Base-by-base conservation (phyloP, 1,140 invertebrate genomes). In the Neodiprion pinetum region DNA sequence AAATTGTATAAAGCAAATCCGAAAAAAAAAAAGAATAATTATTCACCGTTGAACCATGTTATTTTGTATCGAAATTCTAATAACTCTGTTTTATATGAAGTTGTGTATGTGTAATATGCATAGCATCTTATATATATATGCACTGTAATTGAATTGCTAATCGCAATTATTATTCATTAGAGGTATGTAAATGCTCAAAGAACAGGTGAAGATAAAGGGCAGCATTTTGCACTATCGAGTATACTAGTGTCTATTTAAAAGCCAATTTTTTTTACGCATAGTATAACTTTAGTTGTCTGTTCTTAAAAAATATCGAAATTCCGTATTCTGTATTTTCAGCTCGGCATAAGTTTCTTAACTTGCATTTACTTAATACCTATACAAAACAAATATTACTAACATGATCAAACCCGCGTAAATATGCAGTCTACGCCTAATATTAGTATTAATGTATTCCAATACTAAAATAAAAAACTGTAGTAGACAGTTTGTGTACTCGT, bases 21-120 rank as follows among this genome's bases (percentile, higher is more conserved):
- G 5, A 61, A 17, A 9, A 61, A 61, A 61, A 61, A 61, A 61
- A 12, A 61, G 53, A 11, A 61, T 8, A 61, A 61, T 61, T 61
- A 61, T 40, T 40, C 28, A 40, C 53, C n/a, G 53, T 61, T 17
- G 53, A 61, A 61, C 11, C 53, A 61, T 61, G 53, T 61, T 61
- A 61, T 61, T 61, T 61, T 61, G 53, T 61, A 61, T 61, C n/a
- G 53, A 61, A 61, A 61, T 61, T 61, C 53, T 61, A 61, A 61
- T 61, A 61, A 61, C 53, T 40, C 28, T 61, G 53, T 61, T 61
- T 61, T 61, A 17, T 61, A 61, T 14, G 7, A 14, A 61, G 53
- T 61, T 61, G 11, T 7, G 9, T 14, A 61, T 14, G n/a, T 14
- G 53, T 61, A 14, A 61, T 61, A 61, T 61, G 53, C 4, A 61